Evolutionary conservation across 2,113 vertebrate species (phyloP), one percentile per base, ranked within the genome.

Genomic region (Sus scrofa): DNA sequence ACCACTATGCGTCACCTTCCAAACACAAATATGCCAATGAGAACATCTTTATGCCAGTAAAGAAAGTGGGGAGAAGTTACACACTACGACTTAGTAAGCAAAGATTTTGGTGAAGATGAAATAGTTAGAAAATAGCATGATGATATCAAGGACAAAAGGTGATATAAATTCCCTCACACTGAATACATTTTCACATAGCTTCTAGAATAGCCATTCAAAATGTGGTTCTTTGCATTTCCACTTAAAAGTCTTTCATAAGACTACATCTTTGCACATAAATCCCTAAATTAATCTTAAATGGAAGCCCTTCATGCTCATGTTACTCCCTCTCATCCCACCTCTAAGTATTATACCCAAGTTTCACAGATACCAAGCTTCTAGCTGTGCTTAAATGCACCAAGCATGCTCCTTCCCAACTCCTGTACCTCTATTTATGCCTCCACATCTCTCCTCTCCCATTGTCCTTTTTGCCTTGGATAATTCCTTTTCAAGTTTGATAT

Each of bases 91-190:
- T 44, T 54, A 71, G n/a, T 32, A 81, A 4, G 13, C 30, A 12
- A 54, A 85, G 8, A 26, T 79, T 71, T 19, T 81, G 60, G 93
- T 81, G 27, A 81, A 74, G 78, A 65, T 3, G n/a, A 89, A 37
- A 71, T 70, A 85, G 37, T 68, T 56, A 71, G 56, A 84, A 97
- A 94, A 58, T 4, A 52, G 27, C 9, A 86, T 32, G 22, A 75
- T 52, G 4, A 27, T 13, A 44, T 39, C 20, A 65, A 10, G 20
- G 24, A 81, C 24, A 39, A n/a, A 89, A 78, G 27, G 4, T 19
- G 22, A 82, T 24, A 81, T 10, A 93, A 75, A 86, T 56, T 12
- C 15, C 16, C 22, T 82, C 58, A 63, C 11, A 39, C 2, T 27
- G 10, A 86, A 81, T 71, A 14, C 3, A 54, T 60, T 91, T 85